Conservation (phyloP, 2,888 invertebrate genomes). For the Andrena bucephala region DNA sequence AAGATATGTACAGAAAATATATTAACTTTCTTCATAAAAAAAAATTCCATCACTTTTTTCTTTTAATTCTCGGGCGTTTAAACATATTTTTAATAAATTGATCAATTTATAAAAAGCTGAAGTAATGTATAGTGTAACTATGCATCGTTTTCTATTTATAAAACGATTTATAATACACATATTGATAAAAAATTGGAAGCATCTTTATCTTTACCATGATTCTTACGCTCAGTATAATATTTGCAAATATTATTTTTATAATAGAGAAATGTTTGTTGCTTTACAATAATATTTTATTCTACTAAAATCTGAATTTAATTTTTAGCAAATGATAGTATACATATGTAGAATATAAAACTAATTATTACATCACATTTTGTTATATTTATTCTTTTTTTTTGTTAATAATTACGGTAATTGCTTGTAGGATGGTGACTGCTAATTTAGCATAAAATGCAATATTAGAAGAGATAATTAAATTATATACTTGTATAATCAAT, state of each 20-base stretch:
- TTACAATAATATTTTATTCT: too few species aligned
- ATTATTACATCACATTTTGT: background rate
- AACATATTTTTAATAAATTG: background rate
- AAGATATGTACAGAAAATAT: conserved; percentile 52
- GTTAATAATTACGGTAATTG: background rate
- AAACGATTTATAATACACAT: too few species aligned
- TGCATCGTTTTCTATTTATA: too few species aligned
- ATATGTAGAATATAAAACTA: too few species aligned
- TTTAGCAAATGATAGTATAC: too few species aligned
- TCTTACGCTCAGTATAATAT: too few species aligned
- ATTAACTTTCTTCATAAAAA: conserved; percentile 33
- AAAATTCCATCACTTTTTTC: conserved; percentile 35
- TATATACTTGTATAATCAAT: background rate
- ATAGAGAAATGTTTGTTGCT: too few species aligned
- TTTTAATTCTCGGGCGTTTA: conserved; percentile 38
- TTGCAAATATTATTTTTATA: too few species aligned
- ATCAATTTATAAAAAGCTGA: background rate
- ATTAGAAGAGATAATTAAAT: background rate
- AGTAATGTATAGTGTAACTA: too few species aligned
- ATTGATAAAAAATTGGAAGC: too few species aligned
- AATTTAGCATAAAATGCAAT: background rate
- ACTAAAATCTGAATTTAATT: too few species aligned
- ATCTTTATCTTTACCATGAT: too few species aligned
- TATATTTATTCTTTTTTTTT: background rate
- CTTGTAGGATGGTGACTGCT: background rate